These are phyloP conservation scores for Argopecten irradians DNA, from an alignment of 1,140 invertebrate genomes.

Conservation along the genomic window DNA sequence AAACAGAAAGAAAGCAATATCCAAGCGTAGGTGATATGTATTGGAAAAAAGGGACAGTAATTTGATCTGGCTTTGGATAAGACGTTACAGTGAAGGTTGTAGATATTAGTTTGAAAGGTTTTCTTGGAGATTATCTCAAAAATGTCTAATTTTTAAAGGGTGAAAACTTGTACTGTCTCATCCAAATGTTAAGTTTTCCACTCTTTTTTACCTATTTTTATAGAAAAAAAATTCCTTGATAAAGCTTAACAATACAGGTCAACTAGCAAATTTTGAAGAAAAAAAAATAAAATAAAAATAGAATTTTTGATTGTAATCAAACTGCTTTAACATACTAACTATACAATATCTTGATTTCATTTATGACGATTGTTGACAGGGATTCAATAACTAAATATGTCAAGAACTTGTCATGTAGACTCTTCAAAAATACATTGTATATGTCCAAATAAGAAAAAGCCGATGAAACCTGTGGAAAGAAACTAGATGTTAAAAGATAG, in stretches of 20 bases:
- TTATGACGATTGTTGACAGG: neutral
- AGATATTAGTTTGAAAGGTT: neutral
- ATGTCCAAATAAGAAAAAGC: too few relatives aligned
- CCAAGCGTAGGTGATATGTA: neutral
- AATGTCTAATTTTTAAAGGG: too few relatives aligned
- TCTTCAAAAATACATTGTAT: too few relatives aligned
- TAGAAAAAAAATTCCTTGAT: too few relatives aligned
- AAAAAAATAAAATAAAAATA: neutral
- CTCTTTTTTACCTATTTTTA: too few relatives aligned
- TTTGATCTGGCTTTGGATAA: neutral
- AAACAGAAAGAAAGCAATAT: slow-evolving; percentile 18
- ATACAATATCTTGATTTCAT: neutral
- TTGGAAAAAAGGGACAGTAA: neutral
- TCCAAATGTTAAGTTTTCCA: too few relatives aligned
- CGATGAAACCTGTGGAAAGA: too few relatives aligned
- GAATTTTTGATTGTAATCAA: neutral
- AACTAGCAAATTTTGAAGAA: neutral
- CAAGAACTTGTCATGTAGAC: neutral
- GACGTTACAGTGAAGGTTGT: neutral
- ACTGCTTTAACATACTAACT: neutral
- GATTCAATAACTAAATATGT: neutral
- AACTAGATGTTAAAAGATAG: too few relatives aligned
- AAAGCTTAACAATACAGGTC: too few relatives aligned
- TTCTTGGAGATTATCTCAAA: neutral
- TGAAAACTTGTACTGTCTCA: too few relatives aligned